Conservation (phyloP, 1,140 invertebrate species). For the Solenopsis fugax region DNA sequence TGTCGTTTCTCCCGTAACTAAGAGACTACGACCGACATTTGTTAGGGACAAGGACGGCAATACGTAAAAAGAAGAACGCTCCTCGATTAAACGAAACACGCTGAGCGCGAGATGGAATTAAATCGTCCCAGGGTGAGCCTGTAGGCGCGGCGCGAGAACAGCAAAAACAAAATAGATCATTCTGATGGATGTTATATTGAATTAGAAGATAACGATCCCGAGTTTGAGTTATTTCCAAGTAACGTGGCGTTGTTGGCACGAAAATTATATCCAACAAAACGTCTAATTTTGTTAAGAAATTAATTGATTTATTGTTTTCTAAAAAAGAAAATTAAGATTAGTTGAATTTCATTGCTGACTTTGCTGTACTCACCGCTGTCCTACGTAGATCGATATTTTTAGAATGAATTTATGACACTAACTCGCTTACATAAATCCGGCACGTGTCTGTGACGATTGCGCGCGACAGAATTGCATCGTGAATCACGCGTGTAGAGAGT, state of each 20-base stretch:
- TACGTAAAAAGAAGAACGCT: conserved; percentile 49
- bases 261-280: background rate
- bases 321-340: background rate
- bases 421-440: conserved; percentile 29
- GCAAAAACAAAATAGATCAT: conserved; percentile 44
- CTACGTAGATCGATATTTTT: conserved; percentile 28
- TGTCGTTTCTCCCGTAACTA: conserved; percentile 72
- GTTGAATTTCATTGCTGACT: background rate
- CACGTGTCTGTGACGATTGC: conserved; percentile 46
- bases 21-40: conserved; percentile 42
- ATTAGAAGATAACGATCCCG: conserved; percentile 37
- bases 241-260: background rate
- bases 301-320: background rate
- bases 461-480: conserved; percentile 33
- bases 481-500: conserved; percentile 43
- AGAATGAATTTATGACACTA: conserved; percentile 20
- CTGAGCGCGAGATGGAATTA: conserved; percentile 60
- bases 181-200: conserved; percentile 5
- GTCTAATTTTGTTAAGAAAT: background rate
- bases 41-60: conserved; percentile 44
- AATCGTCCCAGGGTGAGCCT: conserved; percentile 38
- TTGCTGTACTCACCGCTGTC: background rate
- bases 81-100: conserved; percentile 52
- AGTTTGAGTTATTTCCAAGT: background rate
- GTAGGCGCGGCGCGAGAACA: conserved; percentile 14